Evolutionary conservation across 2,888 invertebrate genomes (phyloP).

Genomic region (Meiosimyza decipiens): DNA sequence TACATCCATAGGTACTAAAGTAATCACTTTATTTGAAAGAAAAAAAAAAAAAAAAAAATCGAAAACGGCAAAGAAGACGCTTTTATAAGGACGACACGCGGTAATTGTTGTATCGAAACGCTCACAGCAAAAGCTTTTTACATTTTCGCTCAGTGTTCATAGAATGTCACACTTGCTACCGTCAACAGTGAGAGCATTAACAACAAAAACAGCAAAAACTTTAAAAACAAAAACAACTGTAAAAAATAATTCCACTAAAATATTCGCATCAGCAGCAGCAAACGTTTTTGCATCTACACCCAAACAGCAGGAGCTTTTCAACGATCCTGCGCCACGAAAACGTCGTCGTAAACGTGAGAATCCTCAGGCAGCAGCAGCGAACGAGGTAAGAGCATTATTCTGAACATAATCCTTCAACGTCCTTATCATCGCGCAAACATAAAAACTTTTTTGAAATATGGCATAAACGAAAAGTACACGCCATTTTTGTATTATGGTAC

Average conservation of each 20-base stretch:
- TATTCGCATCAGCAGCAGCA: conserved; percentile 21
- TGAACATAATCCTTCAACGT: too few relatives aligned
- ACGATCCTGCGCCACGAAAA: conserved; percentile 71
- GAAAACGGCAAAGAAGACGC: neutral
- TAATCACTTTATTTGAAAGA: neutral
- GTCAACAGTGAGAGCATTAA: conserved; percentile 29
- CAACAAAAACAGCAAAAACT: conserved; percentile 23
- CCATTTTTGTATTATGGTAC: too few relatives aligned
- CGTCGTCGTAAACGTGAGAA: conserved; percentile 74
- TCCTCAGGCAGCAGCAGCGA: conserved; percentile 67
- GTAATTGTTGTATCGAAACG: neutral
- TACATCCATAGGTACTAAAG: too few relatives aligned
- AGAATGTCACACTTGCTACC: conserved; percentile 37
- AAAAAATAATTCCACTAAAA: conserved; percentile 25
- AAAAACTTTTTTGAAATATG: neutral
- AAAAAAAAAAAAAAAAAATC: too few relatives aligned
- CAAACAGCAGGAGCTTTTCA: conserved; percentile 62
- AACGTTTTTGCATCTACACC: conserved; percentile 68
- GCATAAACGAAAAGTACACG: too few relatives aligned
- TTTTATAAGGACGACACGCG: too few relatives aligned
- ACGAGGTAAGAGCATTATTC: conserved; percentile 4
- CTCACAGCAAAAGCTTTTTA: neutral
- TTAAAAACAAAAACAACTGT: conserved; percentile 27
- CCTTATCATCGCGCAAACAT: neutral
- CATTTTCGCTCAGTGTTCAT: conserved; percentile 24